A percentile compares a stretch with the other conserved stretches of the same genome.
phyloP scores from a whole-genome alignment of 2,888 invertebrate species.

The Lithosia quadra region DNA sequence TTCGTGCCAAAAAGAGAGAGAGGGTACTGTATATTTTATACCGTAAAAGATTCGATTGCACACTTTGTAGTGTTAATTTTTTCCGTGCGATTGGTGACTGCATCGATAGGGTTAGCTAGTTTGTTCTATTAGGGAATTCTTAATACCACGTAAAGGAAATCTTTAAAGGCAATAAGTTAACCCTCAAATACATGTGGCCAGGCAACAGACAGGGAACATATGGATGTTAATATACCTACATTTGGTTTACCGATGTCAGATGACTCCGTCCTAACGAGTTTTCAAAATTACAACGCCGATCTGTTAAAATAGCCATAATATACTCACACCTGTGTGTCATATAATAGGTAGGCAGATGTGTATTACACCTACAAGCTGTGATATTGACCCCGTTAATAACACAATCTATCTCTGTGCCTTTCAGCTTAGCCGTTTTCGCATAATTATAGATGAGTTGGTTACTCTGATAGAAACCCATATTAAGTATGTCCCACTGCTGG shows the following conservation, averaged over 20 bases:
- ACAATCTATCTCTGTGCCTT: too few species aligned
- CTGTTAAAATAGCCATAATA: neutral
- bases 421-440: too few species aligned
- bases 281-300: neutral
- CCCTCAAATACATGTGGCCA: neutral
- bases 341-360: neutral
- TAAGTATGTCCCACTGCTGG: too few species aligned
- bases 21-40: too few species aligned
- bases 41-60: too few species aligned
- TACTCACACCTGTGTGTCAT: neutral
- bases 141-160: too few species aligned
- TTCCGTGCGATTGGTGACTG: neutral
- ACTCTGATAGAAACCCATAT: too few species aligned
- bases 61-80: neutral
- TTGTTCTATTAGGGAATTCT: neutral
- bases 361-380: neutral
- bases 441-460: too few species aligned
- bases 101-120: neutral
- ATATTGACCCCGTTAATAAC: too few species aligned
- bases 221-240: neutral
- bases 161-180: too few species aligned
- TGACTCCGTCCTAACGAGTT: neutral
- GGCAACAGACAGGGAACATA: neutral
- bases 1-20: too few species aligned
- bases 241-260: neutral